Conservation (phyloP, 1,140 invertebrate genomes). For the Phymorhynchus buccinoides region DNA sequence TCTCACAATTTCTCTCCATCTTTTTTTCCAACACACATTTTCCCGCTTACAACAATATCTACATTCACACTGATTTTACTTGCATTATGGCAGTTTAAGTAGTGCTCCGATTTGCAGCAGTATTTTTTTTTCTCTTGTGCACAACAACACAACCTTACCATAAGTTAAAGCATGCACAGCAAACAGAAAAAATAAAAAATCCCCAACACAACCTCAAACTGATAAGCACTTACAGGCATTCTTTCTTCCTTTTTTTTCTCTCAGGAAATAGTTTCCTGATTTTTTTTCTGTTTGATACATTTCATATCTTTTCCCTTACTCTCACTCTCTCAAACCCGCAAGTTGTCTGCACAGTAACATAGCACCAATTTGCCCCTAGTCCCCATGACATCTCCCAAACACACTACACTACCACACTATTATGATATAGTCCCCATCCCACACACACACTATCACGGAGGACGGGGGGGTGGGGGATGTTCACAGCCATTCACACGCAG, state of each 20-base stretch:
- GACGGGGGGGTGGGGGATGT: slow-evolving; percentile 6
- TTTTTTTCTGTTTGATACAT: background rate
- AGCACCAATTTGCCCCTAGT: background rate
- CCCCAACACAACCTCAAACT: background rate
- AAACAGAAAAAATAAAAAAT: background rate
- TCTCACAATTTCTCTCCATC: too few relatives aligned
- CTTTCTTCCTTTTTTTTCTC: background rate
- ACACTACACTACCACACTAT: background rate
- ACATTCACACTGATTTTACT: background rate
- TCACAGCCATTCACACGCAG: background rate
- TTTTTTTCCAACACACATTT: too few relatives aligned
- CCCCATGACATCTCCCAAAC: background rate
- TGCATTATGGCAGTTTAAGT: slow-evolving; percentile 25
- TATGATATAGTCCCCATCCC: background rate
- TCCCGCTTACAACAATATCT: background rate
- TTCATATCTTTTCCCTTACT: background rate
- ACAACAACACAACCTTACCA: slow-evolving; percentile 23
- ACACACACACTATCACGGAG: background rate
- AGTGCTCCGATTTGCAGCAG: slow-evolving; percentile 21
- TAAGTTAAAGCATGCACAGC: background rate
- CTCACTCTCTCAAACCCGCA: background rate
- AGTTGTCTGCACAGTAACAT: background rate
- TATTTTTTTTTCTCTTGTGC: background rate
- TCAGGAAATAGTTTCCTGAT: too few relatives aligned
- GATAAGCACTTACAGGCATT: background rate